A percentile compares a stretch with the other conserved stretches of the same genome.
phyloP scores from a whole-genome alignment of 2,113 vertebrate species.

The Noturus placidus region DNA sequence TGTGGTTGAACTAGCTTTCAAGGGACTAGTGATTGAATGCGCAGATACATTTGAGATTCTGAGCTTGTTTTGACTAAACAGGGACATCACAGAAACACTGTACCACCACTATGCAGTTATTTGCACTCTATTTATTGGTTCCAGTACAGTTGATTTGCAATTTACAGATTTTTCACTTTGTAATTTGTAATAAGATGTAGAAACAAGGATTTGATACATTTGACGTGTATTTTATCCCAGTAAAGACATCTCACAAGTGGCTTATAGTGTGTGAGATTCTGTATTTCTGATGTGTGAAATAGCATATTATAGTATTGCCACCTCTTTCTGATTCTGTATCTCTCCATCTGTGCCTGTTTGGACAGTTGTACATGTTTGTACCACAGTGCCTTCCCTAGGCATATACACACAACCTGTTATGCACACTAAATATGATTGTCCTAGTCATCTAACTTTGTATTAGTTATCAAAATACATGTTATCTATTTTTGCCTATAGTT shows the following conservation, averaged over 20 bases:
- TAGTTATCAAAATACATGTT: background rate
- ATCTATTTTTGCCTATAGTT: background rate
- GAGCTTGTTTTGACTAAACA: constrained; percentile 9
- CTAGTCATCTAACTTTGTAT: background rate
- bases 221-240: background rate
- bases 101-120: background rate
- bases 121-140: background rate
- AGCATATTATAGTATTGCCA: background rate
- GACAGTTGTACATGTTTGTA: constrained; percentile 40
- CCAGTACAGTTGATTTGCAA: background rate
- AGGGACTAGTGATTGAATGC: background rate
- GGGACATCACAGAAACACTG: background rate
- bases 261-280: background rate
- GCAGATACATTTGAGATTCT: constrained; percentile 6
- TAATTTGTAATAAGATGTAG: background rate
- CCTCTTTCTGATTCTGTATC: background rate
- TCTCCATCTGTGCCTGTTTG: constrained; percentile 21
- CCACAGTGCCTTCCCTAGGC: constrained; percentile 38
- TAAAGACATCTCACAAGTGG: background rate
- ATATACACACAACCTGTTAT: constrained; percentile 17
- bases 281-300: background rate
- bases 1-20: constrained; percentile 23
- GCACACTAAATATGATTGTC: background rate
- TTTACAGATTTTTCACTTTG: background rate
- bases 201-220: background rate